phyloP scores from a whole-genome alignment of 2,113 vertebrate genomes.

The Dascyllus trimaculatus region DNA sequence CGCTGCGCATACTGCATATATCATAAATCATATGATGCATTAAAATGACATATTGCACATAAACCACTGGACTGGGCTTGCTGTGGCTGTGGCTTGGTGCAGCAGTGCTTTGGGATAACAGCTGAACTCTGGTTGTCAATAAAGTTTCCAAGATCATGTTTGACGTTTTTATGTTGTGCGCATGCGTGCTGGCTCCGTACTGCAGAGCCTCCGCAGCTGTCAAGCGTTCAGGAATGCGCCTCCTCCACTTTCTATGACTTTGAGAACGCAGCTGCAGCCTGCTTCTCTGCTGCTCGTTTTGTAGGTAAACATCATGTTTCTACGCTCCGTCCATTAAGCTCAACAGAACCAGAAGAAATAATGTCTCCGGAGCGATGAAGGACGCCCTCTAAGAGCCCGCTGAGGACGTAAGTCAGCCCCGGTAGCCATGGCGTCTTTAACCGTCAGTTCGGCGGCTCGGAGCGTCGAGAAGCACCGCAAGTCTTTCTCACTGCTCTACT shows the following conservation, averaged over 20 bases:
- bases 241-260: neutral
- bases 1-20: too few species aligned
- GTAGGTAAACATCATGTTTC: too few species aligned
- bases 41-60: too few species aligned
- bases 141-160: constrained; percentile 30
- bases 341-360: neutral
- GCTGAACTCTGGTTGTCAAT: constrained; percentile 30
- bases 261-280: neutral
- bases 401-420: neutral
- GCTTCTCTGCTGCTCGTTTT: neutral
- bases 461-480: constrained; percentile 81
- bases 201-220: constrained; percentile 37
- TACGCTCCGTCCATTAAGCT: accelerated
- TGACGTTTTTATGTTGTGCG: neutral
- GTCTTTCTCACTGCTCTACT: constrained; percentile 89
- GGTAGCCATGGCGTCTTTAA: constrained; percentile 58
- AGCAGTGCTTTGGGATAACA: too few species aligned
- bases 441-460: constrained; percentile 73
- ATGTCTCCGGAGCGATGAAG: neutral
- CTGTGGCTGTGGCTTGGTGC: too few species aligned
- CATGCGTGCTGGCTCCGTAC: constrained; percentile 50
- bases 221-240: neutral
- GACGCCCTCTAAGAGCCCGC: neutral
- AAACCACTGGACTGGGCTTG: too few species aligned
- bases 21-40: too few species aligned